Conservation (phyloP, 1,140 invertebrate species). For the Drosophila virilis region DNA sequence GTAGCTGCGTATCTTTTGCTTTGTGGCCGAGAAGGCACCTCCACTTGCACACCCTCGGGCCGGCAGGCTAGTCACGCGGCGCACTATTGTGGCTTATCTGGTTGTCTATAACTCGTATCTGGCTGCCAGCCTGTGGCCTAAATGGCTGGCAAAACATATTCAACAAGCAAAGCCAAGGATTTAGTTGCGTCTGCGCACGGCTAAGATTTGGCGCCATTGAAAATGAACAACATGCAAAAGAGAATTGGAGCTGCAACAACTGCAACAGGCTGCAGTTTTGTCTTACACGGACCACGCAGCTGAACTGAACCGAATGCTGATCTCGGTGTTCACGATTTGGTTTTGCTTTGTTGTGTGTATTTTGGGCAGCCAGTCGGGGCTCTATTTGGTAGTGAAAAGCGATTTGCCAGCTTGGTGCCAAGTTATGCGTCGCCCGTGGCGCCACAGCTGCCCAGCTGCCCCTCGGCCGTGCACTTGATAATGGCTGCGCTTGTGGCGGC, state of each 20-base stretch:
- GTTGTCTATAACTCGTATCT: constrained; percentile 62
- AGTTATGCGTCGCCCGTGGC: constrained; percentile 74
- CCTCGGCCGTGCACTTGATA: constrained; percentile 13
- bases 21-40: constrained; percentile 2
- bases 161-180: constrained; percentile 69
- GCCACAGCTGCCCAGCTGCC: constrained; percentile 20
- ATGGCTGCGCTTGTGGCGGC: constrained; percentile 10
- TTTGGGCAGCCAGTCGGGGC: constrained; percentile 9
- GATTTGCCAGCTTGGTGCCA: constrained; percentile 80
- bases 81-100: constrained; percentile 54
- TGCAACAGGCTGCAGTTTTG: constrained; percentile 29
- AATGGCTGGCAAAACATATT: constrained; percentile 55
- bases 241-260: constrained; percentile 44
- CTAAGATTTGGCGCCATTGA: constrained; percentile 78
- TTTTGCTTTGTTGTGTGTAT: constrained; percentile 34
- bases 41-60: constrained; percentile 5
- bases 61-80: constrained; percentile 32
- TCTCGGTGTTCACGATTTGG: constrained; percentile 54
- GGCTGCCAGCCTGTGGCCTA: constrained; percentile 53
- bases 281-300: constrained; percentile 41
- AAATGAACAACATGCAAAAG: constrained; percentile 72
- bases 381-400: constrained; percentile 79
- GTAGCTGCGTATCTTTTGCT: constrained; percentile 10
- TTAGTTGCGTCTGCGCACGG: constrained; percentile 66
- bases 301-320: constrained; percentile 19